phyloP scores from a whole-genome alignment of 2,113 vertebrate species.

The Nesoenas mayeri region DNA sequence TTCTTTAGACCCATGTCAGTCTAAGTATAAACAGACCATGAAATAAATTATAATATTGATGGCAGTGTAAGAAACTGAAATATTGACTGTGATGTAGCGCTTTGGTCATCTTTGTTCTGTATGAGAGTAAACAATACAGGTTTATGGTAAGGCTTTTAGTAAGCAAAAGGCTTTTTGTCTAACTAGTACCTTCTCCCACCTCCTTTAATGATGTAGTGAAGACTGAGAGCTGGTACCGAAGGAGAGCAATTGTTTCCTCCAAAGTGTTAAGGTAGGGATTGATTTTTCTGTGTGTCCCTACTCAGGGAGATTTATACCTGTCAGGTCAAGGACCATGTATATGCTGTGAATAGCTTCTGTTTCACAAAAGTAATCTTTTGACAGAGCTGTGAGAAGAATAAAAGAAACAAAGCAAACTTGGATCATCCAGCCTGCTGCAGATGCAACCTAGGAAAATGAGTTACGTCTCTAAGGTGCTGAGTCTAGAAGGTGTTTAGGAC shows the following conservation, averaged over 20 bases:
- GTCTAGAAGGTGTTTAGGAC: neutral
- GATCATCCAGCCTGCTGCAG: neutral
- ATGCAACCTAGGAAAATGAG: neutral
- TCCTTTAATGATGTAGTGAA: neutral
- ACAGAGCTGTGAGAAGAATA: neutral
- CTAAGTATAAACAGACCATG: neutral
- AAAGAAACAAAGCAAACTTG: neutral
- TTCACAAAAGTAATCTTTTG: neutral
- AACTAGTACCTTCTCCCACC: neutral
- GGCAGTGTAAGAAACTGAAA: neutral
- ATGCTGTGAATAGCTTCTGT: neutral
- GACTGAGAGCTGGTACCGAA: neutral
- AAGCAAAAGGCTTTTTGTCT: neutral
- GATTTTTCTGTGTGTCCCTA: neutral
- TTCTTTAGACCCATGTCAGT: neutral
- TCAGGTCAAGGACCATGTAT: neutral
- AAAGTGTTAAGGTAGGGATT: neutral
- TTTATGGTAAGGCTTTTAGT: neutral
- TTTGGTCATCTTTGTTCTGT: neutral
- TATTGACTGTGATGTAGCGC: neutral
- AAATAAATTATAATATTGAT: neutral
- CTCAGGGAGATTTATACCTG: neutral
- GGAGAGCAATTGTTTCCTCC: neutral
- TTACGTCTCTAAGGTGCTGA: neutral
- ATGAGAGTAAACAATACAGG: neutral